Evolutionary conservation across 2,888 invertebrate genomes (phyloP), one percentile per base, ranked within the genome.

Genomic region (Perizoma flavofasciatum): DNA sequence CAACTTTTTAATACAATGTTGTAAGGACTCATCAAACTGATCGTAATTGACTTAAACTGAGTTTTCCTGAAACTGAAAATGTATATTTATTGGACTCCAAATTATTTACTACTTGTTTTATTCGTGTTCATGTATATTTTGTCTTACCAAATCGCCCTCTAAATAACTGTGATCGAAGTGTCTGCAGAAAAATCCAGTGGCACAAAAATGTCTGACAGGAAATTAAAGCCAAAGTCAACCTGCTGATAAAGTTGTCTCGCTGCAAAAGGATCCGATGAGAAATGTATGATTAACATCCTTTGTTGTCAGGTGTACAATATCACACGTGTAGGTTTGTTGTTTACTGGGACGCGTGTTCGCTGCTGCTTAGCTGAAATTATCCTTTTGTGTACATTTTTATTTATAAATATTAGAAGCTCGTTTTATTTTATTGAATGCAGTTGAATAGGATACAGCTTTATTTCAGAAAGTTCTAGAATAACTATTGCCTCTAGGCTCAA

Each of bases 281-380:
- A 46, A 59, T 46, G 44, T 57, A 54, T 63, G 68, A 66, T 68
- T 66, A 68, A 52, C 50, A 59, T 63, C 60, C 62, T 64, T 66
- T 68, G 66, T 68, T 49, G 59, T 62, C 61, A 54, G 61, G 39
- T 65, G 59, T 51, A 55, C 49, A 55, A 61, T 67, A 55, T 53
- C 61, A 61, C 53, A 49, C 49, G 46, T 53, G 44, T 39, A 44
- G 44, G 52, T 49, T 10, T 5, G 34, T 51, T 51, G 47, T 43
- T 50, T 43, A 48, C 43, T 9, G 45, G 33, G n/a, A n/a, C n/a
- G 49, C 11, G 53, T 55, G 58, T 60, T 49, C 22, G 3, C 22
- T 55, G 54, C n/a, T 43, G 40, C 44, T 47, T 40, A 48, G 37
- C 46, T 48, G 41, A 47, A 46, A 35, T 58, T 33, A 52, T 22